Percentiles rank a stretch among this genome's conserved stretches.
These are phyloP conservation scores for Drosophila burlai DNA, from an alignment of 1,140 invertebrate species.

Conservation along the genomic window DNA sequence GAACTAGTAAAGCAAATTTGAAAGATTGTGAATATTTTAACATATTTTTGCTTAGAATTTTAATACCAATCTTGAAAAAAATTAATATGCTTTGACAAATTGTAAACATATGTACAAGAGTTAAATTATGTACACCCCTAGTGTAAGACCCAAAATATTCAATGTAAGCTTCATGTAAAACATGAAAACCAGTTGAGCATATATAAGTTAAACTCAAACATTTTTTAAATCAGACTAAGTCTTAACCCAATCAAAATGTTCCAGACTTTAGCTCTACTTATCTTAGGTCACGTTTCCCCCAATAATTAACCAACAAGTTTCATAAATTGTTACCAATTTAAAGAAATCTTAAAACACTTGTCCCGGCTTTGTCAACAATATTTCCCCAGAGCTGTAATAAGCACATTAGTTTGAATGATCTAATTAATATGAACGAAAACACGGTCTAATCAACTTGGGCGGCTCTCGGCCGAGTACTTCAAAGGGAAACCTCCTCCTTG, in stretches of 20 bases:
- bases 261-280: not conserved
- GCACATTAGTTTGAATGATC: constrained; percentile 44
- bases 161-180: constrained; percentile 3
- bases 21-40: not conserved
- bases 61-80: not conserved
- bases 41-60: not conserved
- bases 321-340: constrained; percentile 41
- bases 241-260: no score
- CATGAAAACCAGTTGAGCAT: not conserved
- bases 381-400: constrained; percentile 29
- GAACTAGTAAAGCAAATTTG: not conserved
- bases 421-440: constrained; percentile 53
- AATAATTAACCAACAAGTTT: constrained; percentile 9
- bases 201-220: no score
- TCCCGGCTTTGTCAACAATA: constrained; percentile 45
- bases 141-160: not conserved
- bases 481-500: constrained; percentile 32
- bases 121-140: constrained; percentile 3
- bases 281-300: not conserved
- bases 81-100: not conserved
- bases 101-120: not conserved
- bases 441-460: constrained; percentile 44
- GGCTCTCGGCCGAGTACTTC: constrained; percentile 35
- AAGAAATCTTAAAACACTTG: constrained; percentile 41
- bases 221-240: not conserved